Percentiles rank a stretch among this genome's conserved stretches.
Conservation (phyloP, 2,797 vertebrate species). For the Sebastes minor region DNA sequence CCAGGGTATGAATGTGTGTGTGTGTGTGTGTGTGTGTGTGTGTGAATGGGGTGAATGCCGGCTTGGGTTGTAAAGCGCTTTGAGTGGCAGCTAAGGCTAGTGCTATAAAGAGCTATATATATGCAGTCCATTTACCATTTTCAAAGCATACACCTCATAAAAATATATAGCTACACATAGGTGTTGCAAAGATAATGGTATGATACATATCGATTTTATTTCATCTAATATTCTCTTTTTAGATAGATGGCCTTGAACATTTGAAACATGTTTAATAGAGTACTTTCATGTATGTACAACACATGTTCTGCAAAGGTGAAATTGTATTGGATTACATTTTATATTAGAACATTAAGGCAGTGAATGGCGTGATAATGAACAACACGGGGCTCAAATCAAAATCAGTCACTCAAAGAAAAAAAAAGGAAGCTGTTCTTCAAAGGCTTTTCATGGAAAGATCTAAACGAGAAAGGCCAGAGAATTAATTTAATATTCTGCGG, state of each 20-base stretch:
- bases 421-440: constrained; percentile 33
- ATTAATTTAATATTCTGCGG: constrained; percentile 51
- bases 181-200: not conserved
- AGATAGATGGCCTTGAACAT: not conserved
- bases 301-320: not conserved
- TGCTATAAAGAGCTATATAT: too few relatives aligned
- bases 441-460: constrained; percentile 23
- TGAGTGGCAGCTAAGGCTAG: too few relatives aligned
- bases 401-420: constrained; percentile 13
- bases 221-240: constrained; percentile 5
- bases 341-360: not conserved
- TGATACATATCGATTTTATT: not conserved
- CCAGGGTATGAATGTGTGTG: not conserved
- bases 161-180: not conserved
- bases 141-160: not conserved
- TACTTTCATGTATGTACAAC: not conserved
- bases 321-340: not conserved
- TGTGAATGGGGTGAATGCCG: not conserved
- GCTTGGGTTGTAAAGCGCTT: not conserved
- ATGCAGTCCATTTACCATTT: not conserved
- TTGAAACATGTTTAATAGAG: not conserved
- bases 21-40: not conserved
- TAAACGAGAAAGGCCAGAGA: constrained; percentile 40
- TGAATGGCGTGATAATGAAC: constrained; percentile 42
- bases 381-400: constrained; percentile 22